Evolutionary conservation across 1,140 invertebrate genomes (phyloP), one percentile per base, ranked within the genome.

Genomic region (Nomia melanderi): DNA sequence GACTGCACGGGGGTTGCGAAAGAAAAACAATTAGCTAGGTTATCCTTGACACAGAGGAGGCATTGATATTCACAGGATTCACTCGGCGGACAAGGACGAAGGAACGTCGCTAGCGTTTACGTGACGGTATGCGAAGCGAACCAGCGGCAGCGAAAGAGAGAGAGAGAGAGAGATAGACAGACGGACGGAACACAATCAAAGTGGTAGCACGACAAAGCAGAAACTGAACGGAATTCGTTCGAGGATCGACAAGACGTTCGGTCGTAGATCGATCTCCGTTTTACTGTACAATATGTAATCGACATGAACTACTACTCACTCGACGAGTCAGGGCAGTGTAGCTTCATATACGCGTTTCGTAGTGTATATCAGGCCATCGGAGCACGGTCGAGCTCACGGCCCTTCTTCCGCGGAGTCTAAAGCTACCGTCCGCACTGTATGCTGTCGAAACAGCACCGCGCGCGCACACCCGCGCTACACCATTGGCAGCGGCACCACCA

Each of bases 261-360:
- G 36, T 9, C 23, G 12, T 54, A 54, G 20, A 39, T 64, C 27
- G 70, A 71, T 50, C 39, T 20, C 17, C 50, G 47, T 56, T 27
- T 23, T 29, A 53, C 39, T 33, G 44, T 44, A 9, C 63, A 36
- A 53, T 79, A 81, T 17, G 4, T 44, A 2, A 36, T 17, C 12
- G 12, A 14, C 12, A 17, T 44, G 12, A 44, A 78, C 77, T 74
- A 77, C 41, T 90, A 92, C 91, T 91, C 86, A 91, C 91, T 91
- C 86, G 87, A 91, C 86, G 87, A 90, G 86, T 90, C 89, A 89
- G 87, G 90, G 84, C 89, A 92, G 90, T 88, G 87, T 87, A 90
- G 88, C 89, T 88, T 91, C 90, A 91, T 92, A 87, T 88, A 90
- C 87, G 83, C 75, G 80, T 84, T 64, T 33, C 76, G 77, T 77